Base-by-base conservation (phyloP, 2,797 vertebrate genomes). In the Acipenser transmontanus region DNA sequence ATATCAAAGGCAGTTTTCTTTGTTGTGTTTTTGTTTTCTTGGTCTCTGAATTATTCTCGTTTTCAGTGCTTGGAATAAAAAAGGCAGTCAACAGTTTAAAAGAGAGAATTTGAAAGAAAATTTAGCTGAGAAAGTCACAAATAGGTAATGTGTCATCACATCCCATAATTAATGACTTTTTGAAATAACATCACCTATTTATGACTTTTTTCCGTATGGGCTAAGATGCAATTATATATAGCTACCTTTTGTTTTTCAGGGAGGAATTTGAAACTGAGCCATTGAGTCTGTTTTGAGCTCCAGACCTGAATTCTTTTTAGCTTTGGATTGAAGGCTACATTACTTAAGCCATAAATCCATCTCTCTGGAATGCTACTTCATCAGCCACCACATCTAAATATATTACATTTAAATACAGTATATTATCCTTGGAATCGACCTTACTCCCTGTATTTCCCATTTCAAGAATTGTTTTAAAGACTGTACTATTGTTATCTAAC, bases 291-390 rank as follows among this genome's bases (percentile, higher is more conserved):
- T 7, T 20, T 76, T 69, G 59, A 49, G n/a, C 54, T 69, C 70
- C 69, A 74, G 70, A 74, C 12, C 49, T 64, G 66, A 74, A 75
- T 78, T 76, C 71, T 79, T 74, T 79, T 62, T 72, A 82, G 75
- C 4, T 34, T 34, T 70, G 54, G 54, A n/a, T 11, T 61, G 66
- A 76, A 63, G 72, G 79, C 72, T 76, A 64, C 73, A 77, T 63
- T 72, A 78, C 73, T 76, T 63, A 71, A 74, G 63, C 63, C 59
- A 81, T 86, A 87, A 86, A 88, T 85, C 81, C 84, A 73, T 72
- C 79, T 74, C 1, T 2, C 14, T 73, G 79, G 80, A 86, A 87
- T 87, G 77, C 61, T n/a, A 73, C 17, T 63, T 77, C 77, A 73
- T 77, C 71, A 72, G 61, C 57, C 47, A 54, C 51, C 65, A 73